Percentiles rank a stretch among this genome's conserved stretches.
phyloP scores from a whole-genome alignment of 2,888 invertebrate species.

The Leucophenga montana region DNA sequence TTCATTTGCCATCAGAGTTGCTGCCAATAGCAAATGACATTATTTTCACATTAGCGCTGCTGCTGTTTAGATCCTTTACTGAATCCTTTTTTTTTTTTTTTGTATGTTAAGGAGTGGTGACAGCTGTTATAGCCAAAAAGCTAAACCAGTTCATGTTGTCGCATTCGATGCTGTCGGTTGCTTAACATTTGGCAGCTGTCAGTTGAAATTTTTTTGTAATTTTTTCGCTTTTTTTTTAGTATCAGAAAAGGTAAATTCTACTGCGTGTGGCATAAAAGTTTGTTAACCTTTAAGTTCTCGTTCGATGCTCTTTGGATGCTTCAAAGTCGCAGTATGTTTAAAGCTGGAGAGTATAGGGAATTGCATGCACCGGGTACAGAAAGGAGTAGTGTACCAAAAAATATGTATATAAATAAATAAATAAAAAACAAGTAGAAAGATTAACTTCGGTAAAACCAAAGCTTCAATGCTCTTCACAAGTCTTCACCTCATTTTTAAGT shows the following conservation, averaged over 20 bases:
- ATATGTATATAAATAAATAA: no score
- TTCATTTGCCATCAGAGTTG: slow-evolving; percentile 15
- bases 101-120: not conserved
- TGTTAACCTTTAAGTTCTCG: not conserved
- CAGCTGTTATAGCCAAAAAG: slow-evolving; percentile 17
- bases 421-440: no score
- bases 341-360: no score
- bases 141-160: not conserved
- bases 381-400: no score
- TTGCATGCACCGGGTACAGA: no score
- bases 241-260: not conserved
- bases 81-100: slow-evolving; percentile 8
- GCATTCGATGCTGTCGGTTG: not conserved
- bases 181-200: slow-evolving; percentile 20
- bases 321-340: no score
- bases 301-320: not conserved
- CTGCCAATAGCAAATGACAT: slow-evolving; percentile 6
- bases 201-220: not conserved
- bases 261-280: no score
- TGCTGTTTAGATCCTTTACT: not conserved
- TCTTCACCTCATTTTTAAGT: no score
- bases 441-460: no score
- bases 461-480: no score
- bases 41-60: slow-evolving; percentile 21
- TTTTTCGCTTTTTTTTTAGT: not conserved